Evolutionary conservation across 2,888 invertebrate genomes (phyloP).

Genomic region (Ischnura elegans): DNA sequence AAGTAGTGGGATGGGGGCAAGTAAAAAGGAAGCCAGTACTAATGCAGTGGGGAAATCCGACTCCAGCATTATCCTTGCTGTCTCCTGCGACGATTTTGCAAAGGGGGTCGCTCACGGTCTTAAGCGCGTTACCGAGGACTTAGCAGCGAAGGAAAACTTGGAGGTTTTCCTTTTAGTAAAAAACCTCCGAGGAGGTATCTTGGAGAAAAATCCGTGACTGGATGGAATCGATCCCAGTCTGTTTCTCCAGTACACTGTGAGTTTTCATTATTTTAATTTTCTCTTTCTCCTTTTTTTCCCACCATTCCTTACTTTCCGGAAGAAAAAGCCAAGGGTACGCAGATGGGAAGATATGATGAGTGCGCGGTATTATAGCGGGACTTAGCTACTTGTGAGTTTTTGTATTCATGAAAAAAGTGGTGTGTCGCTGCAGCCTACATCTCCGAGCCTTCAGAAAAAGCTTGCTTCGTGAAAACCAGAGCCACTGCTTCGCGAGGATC

Average conservation of each 20-base stretch:
- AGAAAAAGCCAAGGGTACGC: background rate
- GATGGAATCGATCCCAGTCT: background rate
- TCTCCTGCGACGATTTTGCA: background rate
- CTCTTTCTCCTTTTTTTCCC: background rate
- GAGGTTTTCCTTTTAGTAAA: background rate
- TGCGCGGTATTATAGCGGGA: background rate
- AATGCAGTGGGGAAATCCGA: slow-evolving; percentile 6
- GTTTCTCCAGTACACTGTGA: background rate
- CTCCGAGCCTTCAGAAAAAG: background rate
- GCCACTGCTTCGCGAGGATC: background rate
- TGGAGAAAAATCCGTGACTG: background rate
- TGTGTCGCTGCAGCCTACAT: background rate
- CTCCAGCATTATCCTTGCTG: slow-evolving; percentile 15
- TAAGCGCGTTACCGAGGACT: background rate
- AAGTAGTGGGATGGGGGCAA: slow-evolving; percentile 7
- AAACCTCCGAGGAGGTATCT: background rate
- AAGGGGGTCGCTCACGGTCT: slow-evolving; percentile 21
- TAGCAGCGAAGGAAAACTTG: background rate
- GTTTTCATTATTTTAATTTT: background rate
- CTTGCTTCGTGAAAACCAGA: background rate
- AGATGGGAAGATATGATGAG: slow-evolving; percentile 15
- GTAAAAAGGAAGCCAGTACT: slow-evolving; percentile 20
- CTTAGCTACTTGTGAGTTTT: background rate
- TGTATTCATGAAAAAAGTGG: slow-evolving; percentile 20
- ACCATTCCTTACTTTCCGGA: background rate